These are phyloP conservation scores for Caradrina kadenii DNA, from an alignment of 2,888 invertebrate species.

Conservation along the genomic window DNA sequence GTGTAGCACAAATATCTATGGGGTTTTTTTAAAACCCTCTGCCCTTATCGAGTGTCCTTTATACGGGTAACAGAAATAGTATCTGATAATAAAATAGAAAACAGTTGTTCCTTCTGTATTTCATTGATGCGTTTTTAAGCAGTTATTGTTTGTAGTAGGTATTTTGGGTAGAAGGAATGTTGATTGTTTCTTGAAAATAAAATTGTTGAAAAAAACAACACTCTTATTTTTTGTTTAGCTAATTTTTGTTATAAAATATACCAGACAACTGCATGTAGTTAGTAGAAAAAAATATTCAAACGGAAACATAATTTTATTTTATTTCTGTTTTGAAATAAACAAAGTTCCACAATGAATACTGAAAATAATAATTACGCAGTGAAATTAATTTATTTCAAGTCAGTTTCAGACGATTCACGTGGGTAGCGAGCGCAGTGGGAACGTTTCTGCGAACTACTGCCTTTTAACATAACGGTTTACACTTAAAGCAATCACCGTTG, in stretches of 20 bases:
- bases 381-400: slow-evolving; percentile 23
- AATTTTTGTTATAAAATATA: too few relatives aligned
- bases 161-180: too few relatives aligned
- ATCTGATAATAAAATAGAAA: not conserved
- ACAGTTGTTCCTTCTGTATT: slow-evolving; percentile 3
- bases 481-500: slow-evolving; percentile 74
- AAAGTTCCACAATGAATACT: slow-evolving; percentile 2
- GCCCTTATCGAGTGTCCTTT: not conserved
- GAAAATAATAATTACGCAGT: slow-evolving; percentile 11
- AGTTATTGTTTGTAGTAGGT: not conserved
- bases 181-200: too few relatives aligned
- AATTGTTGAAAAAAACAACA: too few relatives aligned
- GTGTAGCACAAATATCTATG: not conserved
- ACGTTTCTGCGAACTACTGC: slow-evolving; percentile 76
- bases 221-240: too few relatives aligned
- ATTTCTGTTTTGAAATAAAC: not conserved
- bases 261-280: too few relatives aligned
- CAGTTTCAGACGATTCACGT: slow-evolving; percentile 24
- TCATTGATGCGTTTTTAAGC: not conserved
- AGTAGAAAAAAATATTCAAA: not conserved
- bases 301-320: not conserved
- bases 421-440: slow-evolving; percentile 21
- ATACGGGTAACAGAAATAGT: not conserved
- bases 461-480: slow-evolving; percentile 77
- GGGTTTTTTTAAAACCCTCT: not conserved